Conservation (phyloP, 2,888 invertebrate species). For the Zonitis immaculata region DNA sequence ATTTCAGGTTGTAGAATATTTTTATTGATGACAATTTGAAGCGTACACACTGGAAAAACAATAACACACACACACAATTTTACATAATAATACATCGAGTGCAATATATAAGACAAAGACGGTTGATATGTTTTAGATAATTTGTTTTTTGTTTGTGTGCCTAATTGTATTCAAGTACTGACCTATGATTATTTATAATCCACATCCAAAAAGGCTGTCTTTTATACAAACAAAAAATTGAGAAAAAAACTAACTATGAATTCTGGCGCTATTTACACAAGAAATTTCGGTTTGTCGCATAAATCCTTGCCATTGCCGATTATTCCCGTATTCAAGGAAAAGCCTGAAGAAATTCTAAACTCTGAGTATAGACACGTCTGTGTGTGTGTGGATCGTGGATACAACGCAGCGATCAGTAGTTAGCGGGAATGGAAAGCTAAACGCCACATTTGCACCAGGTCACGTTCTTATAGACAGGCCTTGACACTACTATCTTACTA, state of each 20-base stretch:
- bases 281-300: slow-evolving; percentile 18
- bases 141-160: neutral
- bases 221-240: slow-evolving; percentile 36
- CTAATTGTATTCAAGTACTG: slow-evolving; percentile 30
- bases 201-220: slow-evolving; percentile 29
- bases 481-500: no score
- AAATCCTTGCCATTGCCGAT: neutral
- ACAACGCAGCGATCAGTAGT: no score
- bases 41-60: slow-evolving; percentile 7
- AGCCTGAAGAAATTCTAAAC: no score
- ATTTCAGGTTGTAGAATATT: neutral
- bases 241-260: slow-evolving; percentile 30
- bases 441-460: no score
- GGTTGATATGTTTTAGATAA: neutral
- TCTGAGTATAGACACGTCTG: no score
- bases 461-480: no score
- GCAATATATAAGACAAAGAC: slow-evolving; percentile 8
- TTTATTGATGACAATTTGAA: neutral
- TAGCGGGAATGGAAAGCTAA: no score
- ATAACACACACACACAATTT: slow-evolving; percentile 2
- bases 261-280: slow-evolving; percentile 45
- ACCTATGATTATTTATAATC: slow-evolving; percentile 39
- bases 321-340: no score
- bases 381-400: no score
- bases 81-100: slow-evolving; percentile 9